Conservation (phyloP, 2,113 vertebrate genomes). For the Hipposideros armiger region DNA sequence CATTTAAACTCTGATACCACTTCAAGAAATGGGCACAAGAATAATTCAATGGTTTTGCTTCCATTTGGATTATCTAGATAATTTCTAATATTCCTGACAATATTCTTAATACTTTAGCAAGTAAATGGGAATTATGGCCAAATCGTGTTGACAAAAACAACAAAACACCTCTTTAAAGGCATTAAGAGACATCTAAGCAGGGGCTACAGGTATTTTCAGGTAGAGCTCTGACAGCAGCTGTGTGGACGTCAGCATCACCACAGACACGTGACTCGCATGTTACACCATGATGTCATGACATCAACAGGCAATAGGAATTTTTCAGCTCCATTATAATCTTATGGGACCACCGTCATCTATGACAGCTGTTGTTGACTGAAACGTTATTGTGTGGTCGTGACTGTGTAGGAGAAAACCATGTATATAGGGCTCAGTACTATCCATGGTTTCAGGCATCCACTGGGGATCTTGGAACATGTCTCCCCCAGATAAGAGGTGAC, state of each 20-base stretch:
- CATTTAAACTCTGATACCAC: neutral
- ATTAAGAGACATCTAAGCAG: neutral
- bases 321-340: neutral
- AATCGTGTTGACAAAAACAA: neutral
- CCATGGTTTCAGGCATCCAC: neutral
- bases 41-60: neutral
- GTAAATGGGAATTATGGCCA: neutral
- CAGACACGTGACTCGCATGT: no score
- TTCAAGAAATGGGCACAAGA: neutral
- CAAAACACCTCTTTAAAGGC: neutral
- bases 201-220: neutral
- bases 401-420: neutral
- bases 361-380: neutral
- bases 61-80: neutral
- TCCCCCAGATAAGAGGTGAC: neutral
- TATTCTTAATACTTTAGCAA: neutral
- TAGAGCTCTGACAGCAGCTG: neutral
- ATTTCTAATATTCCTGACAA: neutral
- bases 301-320: neutral
- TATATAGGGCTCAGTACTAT: neutral
- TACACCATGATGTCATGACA: neutral
- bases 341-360: neutral
- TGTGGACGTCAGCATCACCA: no score
- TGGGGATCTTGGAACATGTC: neutral
- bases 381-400: neutral